Evolutionary conservation across 2,113 vertebrate species (phyloP).

Genomic region (Sigmodon hispidus): DNA sequence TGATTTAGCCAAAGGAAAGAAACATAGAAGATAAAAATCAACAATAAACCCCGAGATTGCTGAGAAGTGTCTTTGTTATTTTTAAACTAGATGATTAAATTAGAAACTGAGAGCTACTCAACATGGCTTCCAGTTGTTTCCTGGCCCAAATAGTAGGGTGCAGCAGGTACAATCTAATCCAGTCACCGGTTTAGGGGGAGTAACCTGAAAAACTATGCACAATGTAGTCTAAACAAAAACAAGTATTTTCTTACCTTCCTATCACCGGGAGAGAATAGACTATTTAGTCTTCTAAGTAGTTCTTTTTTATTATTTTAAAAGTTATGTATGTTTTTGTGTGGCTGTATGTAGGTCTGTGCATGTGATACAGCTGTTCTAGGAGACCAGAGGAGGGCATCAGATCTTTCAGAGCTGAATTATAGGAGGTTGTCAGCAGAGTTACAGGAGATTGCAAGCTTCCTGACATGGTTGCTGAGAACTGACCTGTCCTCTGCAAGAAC

Average conservation of each 20-base stretch:
- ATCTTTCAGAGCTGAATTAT: background rate
- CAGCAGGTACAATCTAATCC: background rate
- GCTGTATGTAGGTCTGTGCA: background rate
- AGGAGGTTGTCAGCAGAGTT: background rate
- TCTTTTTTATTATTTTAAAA: background rate
- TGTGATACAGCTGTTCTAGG: too few species aligned
- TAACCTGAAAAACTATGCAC: background rate
- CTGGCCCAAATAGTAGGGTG: background rate
- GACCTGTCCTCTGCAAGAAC: background rate
- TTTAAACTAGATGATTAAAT: background rate
- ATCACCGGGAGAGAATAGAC: background rate
- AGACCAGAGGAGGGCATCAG: too few species aligned
- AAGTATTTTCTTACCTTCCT: constrained; percentile 14
- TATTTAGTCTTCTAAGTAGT: background rate
- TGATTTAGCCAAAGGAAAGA: constrained; percentile 34
- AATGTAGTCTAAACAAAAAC: constrained; percentile 31
- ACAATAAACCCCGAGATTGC: background rate
- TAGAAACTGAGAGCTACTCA: background rate
- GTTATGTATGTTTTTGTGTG: background rate
- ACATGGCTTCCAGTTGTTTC: background rate
- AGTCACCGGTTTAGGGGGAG: background rate
- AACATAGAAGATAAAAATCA: constrained; percentile 8
- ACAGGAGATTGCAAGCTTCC: background rate
- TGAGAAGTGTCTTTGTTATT: background rate
- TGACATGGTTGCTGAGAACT: background rate